A percentile compares a stretch with the other conserved stretches of the same genome.
Evolutionary conservation across 2,888 invertebrate species (phyloP).

Genomic region (Pyralis farinalis): DNA sequence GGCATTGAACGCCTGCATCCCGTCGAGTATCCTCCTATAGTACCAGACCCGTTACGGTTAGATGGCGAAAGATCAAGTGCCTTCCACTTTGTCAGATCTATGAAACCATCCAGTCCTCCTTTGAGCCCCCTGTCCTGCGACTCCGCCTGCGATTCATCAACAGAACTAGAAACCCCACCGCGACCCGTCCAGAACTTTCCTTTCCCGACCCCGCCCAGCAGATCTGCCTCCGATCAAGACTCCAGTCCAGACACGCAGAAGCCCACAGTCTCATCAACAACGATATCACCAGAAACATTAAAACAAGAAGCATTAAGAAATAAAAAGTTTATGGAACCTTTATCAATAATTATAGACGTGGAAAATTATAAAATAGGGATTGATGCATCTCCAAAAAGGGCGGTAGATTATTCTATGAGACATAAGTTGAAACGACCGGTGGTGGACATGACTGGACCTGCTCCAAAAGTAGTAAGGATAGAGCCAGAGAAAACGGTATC

Average conservation of each 20-base stretch:
- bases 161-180: slow-evolving; percentile 76
- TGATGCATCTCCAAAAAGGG: slow-evolving; percentile 70
- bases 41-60: slow-evolving; percentile 74
- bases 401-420: slow-evolving; percentile 69
- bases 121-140: slow-evolving; percentile 87
- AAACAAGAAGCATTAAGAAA: slow-evolving; percentile 53
- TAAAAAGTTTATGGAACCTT: slow-evolving; percentile 66
- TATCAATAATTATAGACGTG: slow-evolving; percentile 72
- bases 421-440: slow-evolving; percentile 62
- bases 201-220: slow-evolving; percentile 82
- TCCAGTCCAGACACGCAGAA: slow-evolving; percentile 75
- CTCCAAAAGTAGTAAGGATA: slow-evolving; percentile 47
- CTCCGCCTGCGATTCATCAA: slow-evolving; percentile 84
- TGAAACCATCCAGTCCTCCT: slow-evolving; percentile 83
- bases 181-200: slow-evolving; percentile 63
- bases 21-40: slow-evolving; percentile 75
- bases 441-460: slow-evolving; percentile 46
- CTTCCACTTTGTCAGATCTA: slow-evolving; percentile 62
- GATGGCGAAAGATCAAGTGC: slow-evolving; percentile 69
- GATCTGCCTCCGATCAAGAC: slow-evolving; percentile 79
- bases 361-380: slow-evolving; percentile 74
- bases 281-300: slow-evolving; percentile 66
- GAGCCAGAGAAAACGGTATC: slow-evolving; percentile 35
- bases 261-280: slow-evolving; percentile 76
- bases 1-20: slow-evolving; percentile 67